phyloP scores from a whole-genome alignment of 2,888 invertebrate species.

The Scelioninae gen. 1 region DNA sequence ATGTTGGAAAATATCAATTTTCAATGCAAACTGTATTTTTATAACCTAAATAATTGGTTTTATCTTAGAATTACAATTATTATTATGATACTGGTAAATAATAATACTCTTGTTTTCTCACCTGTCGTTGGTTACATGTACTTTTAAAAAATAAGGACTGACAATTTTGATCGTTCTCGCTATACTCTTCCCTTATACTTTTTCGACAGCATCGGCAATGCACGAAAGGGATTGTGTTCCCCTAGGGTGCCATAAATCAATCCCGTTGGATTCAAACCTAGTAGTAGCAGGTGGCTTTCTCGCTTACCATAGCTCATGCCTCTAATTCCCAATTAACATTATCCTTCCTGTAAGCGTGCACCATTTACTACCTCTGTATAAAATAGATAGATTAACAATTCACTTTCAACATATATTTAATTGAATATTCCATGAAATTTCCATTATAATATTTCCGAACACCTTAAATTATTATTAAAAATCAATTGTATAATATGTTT shows the following conservation, averaged over 20 bases:
- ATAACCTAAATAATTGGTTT: no score
- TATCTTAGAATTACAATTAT: neutral
- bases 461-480: neutral
- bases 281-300: conserved; percentile 83
- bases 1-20: no score
- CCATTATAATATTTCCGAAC: no score
- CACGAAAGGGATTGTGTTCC: conserved; percentile 71
- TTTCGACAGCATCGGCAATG: conserved; percentile 49
- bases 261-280: conserved; percentile 76
- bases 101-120: neutral
- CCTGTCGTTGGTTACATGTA: neutral
- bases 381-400: conserved; percentile 32
- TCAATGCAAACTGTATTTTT: no score
- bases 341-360: conserved; percentile 62
- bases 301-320: conserved; percentile 80
- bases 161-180: conserved; percentile 48
- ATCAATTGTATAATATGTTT: no score
- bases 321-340: conserved; percentile 84
- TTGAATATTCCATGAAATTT: conserved; percentile 18
- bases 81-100: neutral
- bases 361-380: conserved; percentile 43
- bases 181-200: conserved; percentile 47
- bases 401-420: conserved; percentile 20
- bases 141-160: conserved; percentile 28
- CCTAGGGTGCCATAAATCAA: conserved; percentile 83